Evolutionary conservation across 2,888 invertebrate genomes (phyloP), one percentile per base, ranked within the genome.

Genomic region (Hirtodrosophila trivittata): DNA sequence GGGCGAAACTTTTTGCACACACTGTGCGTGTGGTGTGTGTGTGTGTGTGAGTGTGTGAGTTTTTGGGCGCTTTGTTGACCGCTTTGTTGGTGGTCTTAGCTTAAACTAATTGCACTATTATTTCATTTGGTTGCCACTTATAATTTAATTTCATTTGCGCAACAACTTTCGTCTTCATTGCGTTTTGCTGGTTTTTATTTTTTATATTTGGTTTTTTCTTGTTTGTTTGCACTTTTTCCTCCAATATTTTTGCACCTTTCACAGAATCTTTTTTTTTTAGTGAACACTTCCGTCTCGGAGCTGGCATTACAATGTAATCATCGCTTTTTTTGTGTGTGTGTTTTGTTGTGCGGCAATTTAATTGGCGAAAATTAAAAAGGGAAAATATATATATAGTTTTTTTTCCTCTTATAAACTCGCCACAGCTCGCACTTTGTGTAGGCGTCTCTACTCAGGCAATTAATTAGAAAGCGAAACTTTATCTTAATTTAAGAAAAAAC

Each of bases 301-400:
- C 26, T 8, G 13, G 37, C 37, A 14, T 67, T 71, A 57, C 60
- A 66, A 57, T 73, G 73, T 64, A 74, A 74, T 72, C 77, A 72
- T 54, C 35, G 49, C 14, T 51, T 39, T 68, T 62, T 56, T 77
- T 42, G 38, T 58, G 1, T 45, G 45, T 30, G 43, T 52, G 63
- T 47, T 51, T 54, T 58, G 56, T 45, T 82, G 65, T 56, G 54
- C 42, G 75, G 58, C 68, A 64, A 74, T 76, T 75, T 82, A 82
- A 82, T 82, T 82, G 82, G 82, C 82, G 75, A 82, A 82, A 85
- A 86, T 86, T 84, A 73, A 86, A 82, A 86, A 86, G 82, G 82
- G 87, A 82, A 82, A 82, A 85, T 59, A 70, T 30, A n/a, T n/a
- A 21, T 21, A 5, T 21, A 21, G 2, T 55, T 56, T 75, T 68